Evolutionary conservation across 1,140 invertebrate species (phyloP).

Genomic region (Microvelia longipes): DNA sequence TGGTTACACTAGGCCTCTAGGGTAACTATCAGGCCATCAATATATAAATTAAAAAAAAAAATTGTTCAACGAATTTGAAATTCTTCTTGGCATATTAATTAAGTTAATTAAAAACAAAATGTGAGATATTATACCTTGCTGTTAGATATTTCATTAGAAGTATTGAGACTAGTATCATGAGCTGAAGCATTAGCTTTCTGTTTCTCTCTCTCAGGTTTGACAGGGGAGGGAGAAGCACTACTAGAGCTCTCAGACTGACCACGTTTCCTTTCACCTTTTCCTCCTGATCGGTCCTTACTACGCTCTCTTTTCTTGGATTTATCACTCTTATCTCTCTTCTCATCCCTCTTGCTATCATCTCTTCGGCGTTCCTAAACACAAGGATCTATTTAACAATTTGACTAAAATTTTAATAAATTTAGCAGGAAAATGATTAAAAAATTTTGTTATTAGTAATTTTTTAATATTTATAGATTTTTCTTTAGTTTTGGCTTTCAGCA

Average conservation of each 20-base stretch:
- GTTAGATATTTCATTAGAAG: not conserved
- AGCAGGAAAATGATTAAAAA: too few relatives aligned
- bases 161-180: not conserved
- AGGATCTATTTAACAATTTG: constrained; percentile 3
- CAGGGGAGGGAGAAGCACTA: constrained; percentile 6
- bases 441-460: too few relatives aligned
- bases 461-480: too few relatives aligned
- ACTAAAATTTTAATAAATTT: not conserved
- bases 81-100: too few relatives aligned
- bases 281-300: constrained; percentile 5
- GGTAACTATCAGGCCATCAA: too few relatives aligned
- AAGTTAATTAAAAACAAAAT: too few relatives aligned
- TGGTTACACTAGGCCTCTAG: too few relatives aligned
- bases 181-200: not conserved
- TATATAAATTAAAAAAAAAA: too few relatives aligned
- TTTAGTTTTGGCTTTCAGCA: too few relatives aligned
- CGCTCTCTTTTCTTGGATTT: constrained; percentile 5
- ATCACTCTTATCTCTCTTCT: constrained; percentile 30
- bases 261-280: constrained; percentile 26
- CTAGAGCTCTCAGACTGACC: constrained; percentile 22
- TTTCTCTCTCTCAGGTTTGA: not conserved
- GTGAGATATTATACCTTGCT: not conserved
- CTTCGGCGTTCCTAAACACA: constrained; percentile 15
- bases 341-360: constrained; percentile 29
- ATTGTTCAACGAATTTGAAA: too few relatives aligned